These are phyloP conservation scores for Macrosteles quadrilineatus DNA, from an alignment of 1,140 invertebrate genomes.

Conservation along the genomic window DNA sequence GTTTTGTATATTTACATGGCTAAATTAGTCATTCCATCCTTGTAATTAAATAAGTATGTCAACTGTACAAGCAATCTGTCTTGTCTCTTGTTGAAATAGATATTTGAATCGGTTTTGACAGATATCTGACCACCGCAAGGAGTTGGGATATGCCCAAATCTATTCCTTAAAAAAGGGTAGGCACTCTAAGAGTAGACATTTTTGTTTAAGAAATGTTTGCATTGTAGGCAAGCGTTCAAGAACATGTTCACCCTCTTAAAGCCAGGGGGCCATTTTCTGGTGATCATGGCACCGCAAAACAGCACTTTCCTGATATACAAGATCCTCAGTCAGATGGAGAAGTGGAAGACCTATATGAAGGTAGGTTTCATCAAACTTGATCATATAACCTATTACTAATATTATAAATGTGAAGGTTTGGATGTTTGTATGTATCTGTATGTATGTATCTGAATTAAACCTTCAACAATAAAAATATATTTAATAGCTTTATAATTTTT, in stretches of 20 bases:
- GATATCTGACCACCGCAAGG: too few relatives aligned
- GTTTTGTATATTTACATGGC: neutral
- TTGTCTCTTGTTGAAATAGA: too few relatives aligned
- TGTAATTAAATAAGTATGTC: too few relatives aligned
- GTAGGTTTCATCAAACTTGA: conserved; percentile 3
- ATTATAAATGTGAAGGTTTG: neutral
- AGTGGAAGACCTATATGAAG: conserved; percentile 51
- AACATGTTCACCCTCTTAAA: conserved; percentile 66
- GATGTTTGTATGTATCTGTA: neutral
- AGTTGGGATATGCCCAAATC: too few relatives aligned
- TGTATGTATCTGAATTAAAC: neutral
- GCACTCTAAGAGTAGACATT: too few relatives aligned
- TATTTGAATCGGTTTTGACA: too few relatives aligned
- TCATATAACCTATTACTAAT: neutral
- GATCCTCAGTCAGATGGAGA: conserved; percentile 50
- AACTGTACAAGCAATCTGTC: too few relatives aligned
- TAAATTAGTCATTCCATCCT: too few relatives aligned
- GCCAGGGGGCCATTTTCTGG: conserved; percentile 64
- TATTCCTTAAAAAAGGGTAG: too few relatives aligned
- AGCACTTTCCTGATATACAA: conserved; percentile 70
- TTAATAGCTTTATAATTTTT: neutral
- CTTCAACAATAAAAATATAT: neutral
- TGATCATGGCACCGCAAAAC: conserved; percentile 66
- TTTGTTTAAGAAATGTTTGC: too few relatives aligned
- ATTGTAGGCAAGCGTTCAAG: conserved; percentile 59